Evolutionary conservation across 2,888 invertebrate species (phyloP).

Genomic region (Hypena proboscidalis): DNA sequence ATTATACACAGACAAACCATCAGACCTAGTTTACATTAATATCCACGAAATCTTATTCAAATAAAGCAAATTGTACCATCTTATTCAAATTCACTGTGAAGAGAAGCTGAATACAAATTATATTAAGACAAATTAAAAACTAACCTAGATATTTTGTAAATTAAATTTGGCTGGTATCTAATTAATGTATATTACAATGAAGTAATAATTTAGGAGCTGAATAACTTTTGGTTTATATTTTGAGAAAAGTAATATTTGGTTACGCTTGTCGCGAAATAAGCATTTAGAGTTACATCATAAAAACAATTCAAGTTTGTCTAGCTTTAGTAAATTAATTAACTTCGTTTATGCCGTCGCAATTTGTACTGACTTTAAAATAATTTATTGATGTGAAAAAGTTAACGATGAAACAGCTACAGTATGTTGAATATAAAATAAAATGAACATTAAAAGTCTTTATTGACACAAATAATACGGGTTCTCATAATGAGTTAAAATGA

Average conservation of each 20-base stretch:
- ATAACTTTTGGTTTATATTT: slow-evolving; percentile 1
- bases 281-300: too few relatives aligned
- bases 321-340: too few relatives aligned
- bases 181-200: slow-evolving; percentile 8
- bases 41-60: slow-evolving; percentile 5
- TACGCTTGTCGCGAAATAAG: neutral
- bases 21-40: neutral
- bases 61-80: slow-evolving; percentile 7
- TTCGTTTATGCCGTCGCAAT: too few relatives aligned
- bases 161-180: slow-evolving; percentile 1
- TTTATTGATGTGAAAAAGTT: too few relatives aligned
- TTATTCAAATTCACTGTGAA: slow-evolving; percentile 21
- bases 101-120: slow-evolving; percentile 5
- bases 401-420: too few relatives aligned
- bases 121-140: slow-evolving; percentile 30
- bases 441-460: too few relatives aligned
- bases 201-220: slow-evolving; percentile 11
- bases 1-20: slow-evolving; percentile 1
- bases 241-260: neutral
- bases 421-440: too few relatives aligned
- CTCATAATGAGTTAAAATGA: too few relatives aligned
- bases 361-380: too few relatives aligned
- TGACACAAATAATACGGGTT: too few relatives aligned
- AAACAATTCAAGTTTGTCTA: too few relatives aligned
- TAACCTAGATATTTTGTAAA: slow-evolving; percentile 11